A percentile compares a stretch with the other conserved stretches of the same genome.
phyloP scores from a whole-genome alignment of 1,140 invertebrate genomes.

The Lethocerus indicus region DNA sequence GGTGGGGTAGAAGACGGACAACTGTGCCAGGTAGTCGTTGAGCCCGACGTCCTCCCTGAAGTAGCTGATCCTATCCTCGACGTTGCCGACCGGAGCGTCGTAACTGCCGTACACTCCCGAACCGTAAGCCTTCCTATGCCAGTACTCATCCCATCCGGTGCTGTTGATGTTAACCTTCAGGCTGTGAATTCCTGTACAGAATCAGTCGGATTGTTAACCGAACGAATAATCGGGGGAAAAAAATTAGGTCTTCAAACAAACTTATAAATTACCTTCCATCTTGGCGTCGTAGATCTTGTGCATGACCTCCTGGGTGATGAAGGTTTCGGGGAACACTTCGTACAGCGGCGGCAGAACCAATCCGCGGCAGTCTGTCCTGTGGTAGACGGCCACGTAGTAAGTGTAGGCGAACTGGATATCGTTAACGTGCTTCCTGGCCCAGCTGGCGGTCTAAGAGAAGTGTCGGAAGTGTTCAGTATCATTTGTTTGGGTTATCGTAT shows the following conservation, averaged over 20 bases:
- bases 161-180: conserved; percentile 19
- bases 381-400: conserved; percentile 36
- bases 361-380: conserved; percentile 38
- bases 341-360: conserved; percentile 43
- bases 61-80: conserved; percentile 43
- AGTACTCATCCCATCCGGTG: conserved; percentile 19
- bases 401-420: conserved; percentile 43
- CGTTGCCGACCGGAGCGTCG: too few relatives aligned
- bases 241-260: too few relatives aligned
- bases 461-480: too few relatives aligned
- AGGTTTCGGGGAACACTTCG: conserved; percentile 46
- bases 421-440: conserved; percentile 41
- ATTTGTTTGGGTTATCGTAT: too few relatives aligned
- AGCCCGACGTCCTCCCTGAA: conserved; percentile 55
- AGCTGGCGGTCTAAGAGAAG: conserved; percentile 38
- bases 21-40: conserved; percentile 49
- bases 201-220: too few relatives aligned
- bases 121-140: conserved; percentile 21
- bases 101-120: conserved; percentile 24
- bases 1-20: conserved; percentile 40
- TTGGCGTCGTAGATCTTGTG: conserved; percentile 33
- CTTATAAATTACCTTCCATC: too few relatives aligned
- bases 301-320: conserved; percentile 38
- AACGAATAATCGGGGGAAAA: too few relatives aligned
- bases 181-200: background rate